Evolutionary conservation across 2,113 vertebrate species (phyloP).

Genomic region (Caranx ignobilis): DNA sequence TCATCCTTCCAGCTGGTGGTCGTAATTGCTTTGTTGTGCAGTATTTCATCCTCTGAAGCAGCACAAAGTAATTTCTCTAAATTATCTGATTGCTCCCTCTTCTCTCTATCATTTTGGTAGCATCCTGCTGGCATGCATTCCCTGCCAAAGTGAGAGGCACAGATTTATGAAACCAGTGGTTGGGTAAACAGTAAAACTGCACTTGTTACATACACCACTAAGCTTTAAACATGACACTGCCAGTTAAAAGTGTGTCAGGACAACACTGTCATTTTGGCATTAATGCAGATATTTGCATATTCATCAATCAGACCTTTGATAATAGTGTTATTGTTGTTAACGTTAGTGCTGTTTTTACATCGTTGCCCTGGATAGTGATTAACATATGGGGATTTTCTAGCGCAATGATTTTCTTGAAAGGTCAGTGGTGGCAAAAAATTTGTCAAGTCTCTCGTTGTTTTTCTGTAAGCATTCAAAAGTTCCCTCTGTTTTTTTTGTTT

Average conservation of each 20-base stretch:
- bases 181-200: conserved; percentile 37
- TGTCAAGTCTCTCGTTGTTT: conserved; percentile 42
- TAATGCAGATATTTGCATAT: conserved; percentile 51
- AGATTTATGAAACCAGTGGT: conserved; percentile 27
- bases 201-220: conserved; percentile 30
- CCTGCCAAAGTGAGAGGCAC: conserved; percentile 19
- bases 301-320: conserved; percentile 58
- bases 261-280: conserved; percentile 51
- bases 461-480: conserved; percentile 53
- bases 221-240: conserved; percentile 32
- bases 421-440: conserved; percentile 45
- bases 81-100: conserved; percentile 14
- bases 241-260: conserved; percentile 11
- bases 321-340: conserved; percentile 42
- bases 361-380: conserved; percentile 42
- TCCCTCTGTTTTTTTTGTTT: conserved; percentile 51
- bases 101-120: conserved; percentile 6
- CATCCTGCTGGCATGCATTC: conserved; percentile 13
- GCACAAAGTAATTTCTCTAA: conserved; percentile 19
- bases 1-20: conserved; percentile 42
- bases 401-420: conserved; percentile 59
- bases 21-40: conserved; percentile 41
- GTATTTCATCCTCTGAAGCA: conserved; percentile 21
- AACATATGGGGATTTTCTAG: conserved; percentile 69
- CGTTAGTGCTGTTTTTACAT: conserved; percentile 42